A percentile compares a stretch with the other conserved stretches of the same genome.
These are phyloP conservation scores for Erpetoichthys calabaricus DNA, from an alignment of 2,797 vertebrate species.

Conservation along the genomic window DNA sequence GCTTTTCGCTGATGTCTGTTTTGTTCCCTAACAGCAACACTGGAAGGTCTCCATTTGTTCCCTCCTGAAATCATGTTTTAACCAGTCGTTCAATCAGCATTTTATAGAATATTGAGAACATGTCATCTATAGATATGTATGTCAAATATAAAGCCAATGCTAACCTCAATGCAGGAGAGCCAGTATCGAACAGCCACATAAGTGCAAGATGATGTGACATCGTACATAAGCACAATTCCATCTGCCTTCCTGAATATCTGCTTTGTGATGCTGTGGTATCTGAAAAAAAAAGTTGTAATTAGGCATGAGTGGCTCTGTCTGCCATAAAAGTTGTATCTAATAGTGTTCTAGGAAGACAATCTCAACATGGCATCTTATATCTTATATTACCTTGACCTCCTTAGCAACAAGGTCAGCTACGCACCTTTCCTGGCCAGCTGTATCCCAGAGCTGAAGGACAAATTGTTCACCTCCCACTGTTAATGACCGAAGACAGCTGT, in stretches of 20 bases:
- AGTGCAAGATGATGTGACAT: constrained; percentile 59
- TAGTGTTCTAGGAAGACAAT: not conserved
- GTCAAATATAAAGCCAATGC: not conserved
- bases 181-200: constrained; percentile 70
- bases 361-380: not conserved
- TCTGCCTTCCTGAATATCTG: constrained; percentile 80
- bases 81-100: too few species aligned
- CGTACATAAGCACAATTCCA: constrained; percentile 84
- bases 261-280: constrained; percentile 78
- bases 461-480: constrained; percentile 57
- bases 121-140: not conserved
- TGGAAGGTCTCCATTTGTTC: constrained; percentile 37
- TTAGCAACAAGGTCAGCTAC: not conserved
- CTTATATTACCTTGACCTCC: not conserved
- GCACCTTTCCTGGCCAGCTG: constrained; percentile 88
- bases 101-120: not conserved
- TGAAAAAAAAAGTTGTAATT: constrained; percentile 26
- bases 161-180: constrained; percentile 71
- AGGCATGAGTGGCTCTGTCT: too few species aligned
- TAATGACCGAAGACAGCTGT: constrained; percentile 63
- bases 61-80: constrained; percentile 47
- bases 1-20: constrained; percentile 43
- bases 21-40: constrained; percentile 85
- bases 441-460: constrained; percentile 80
- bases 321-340: not conserved